Evolutionary conservation across 2,113 vertebrate species (phyloP).

Genomic region (Arenaria interpres): DNA sequence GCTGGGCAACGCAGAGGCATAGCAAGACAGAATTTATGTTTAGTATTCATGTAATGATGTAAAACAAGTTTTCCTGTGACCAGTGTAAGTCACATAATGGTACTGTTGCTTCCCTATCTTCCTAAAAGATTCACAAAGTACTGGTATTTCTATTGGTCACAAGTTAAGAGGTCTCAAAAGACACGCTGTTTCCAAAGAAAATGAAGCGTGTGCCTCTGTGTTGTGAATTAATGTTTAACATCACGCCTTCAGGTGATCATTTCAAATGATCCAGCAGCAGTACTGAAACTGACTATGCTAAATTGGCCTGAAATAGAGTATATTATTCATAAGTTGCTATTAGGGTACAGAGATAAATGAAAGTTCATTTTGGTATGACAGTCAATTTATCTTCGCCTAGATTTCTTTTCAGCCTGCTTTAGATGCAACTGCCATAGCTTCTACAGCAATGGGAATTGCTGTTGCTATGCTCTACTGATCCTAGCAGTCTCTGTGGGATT

Average conservation of each 20-base stretch:
- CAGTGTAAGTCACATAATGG: neutral
- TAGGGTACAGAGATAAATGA: conserved; percentile 18
- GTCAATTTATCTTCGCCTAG: conserved; percentile 16
- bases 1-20: neutral
- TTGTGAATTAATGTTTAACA: neutral
- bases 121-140: neutral
- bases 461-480: neutral
- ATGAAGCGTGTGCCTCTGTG: neutral
- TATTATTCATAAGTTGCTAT: conserved; percentile 2
- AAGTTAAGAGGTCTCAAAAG: neutral
- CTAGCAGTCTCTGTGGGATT: neutral
- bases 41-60: neutral
- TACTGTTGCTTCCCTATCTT: neutral
- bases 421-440: neutral
- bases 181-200: neutral
- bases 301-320: neutral
- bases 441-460: neutral
- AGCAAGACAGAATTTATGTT: neutral
- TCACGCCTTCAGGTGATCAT: neutral
- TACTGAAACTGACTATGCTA: neutral
- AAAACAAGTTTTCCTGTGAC: neutral
- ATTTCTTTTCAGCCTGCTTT: conserved; percentile 7
- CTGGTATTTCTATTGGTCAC: neutral
- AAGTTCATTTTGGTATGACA: conserved; percentile 23
- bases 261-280: neutral